A percentile compares a stretch with the other conserved stretches of the same genome.
Conservation (phyloP, 1,140 invertebrate genomes). For the Mizuhopecten yessoensis region DNA sequence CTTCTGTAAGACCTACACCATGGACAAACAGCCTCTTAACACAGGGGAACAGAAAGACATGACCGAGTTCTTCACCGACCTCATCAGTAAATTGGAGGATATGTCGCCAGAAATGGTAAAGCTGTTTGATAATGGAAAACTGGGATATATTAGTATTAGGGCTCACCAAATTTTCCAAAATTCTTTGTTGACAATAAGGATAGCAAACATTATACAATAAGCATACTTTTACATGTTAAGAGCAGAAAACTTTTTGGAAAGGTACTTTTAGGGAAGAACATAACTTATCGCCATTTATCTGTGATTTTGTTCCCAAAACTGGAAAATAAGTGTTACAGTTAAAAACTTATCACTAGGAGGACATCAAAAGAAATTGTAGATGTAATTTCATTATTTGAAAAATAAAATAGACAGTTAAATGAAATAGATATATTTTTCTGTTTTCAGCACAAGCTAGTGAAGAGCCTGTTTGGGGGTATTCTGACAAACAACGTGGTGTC, state of each 20-base stretch:
- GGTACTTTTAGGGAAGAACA: too few relatives aligned
- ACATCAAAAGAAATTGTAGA: too few relatives aligned
- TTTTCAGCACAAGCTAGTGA: conserved; percentile 91
- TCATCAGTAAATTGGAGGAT: conserved; percentile 97
- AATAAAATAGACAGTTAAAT: not conserved
- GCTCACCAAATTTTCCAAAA: too few relatives aligned
- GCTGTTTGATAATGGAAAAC: conserved; percentile 14
- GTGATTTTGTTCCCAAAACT: too few relatives aligned
- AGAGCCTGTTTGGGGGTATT: conserved; percentile 95
- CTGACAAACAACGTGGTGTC: conserved; percentile 98
- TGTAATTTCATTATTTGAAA: not conserved
- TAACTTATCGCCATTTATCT: too few relatives aligned
- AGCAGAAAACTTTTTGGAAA: too few relatives aligned
- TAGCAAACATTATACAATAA: too few relatives aligned
- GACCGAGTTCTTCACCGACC: conserved; percentile 98
- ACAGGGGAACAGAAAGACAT: conserved; percentile 99
- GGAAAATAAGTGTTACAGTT: too few relatives aligned
- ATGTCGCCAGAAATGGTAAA: conserved; percentile 93
- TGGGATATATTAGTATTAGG: too few relatives aligned
- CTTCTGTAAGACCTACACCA: conserved; percentile 98
- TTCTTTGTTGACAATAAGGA: too few relatives aligned
- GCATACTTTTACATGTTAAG: too few relatives aligned
- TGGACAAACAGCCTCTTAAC: conserved; percentile 96
- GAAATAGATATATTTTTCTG: conserved; percentile 50
- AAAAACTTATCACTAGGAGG: too few relatives aligned